Base-by-base conservation (phyloP, 2,888 invertebrate genomes). In the Aromia moschata region DNA sequence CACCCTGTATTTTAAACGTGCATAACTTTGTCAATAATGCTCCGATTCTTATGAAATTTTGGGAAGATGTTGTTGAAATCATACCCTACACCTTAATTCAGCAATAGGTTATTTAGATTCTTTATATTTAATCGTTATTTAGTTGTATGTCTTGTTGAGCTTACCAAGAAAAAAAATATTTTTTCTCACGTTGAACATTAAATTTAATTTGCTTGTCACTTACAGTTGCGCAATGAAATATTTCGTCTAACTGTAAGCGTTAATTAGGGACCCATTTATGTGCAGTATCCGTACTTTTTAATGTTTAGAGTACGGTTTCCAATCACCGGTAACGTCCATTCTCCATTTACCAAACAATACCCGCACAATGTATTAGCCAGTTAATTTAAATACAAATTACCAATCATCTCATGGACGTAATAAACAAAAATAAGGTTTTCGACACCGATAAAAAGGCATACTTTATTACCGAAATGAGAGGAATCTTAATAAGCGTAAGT, bases 301-400 rank as follows among this genome's bases (percentile, higher is more conserved):
- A 49, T 38, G 20, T 38, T 14, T 25, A 15, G 15, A 38, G 25
- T 49, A 25, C 15, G n/a, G 15, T 3, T 49, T 49, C 33, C 36
- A 14, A 36, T 16, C 16, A 18, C 7, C 18, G 11, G n/a, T 47
- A 47, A 47, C 16, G 5, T 65, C 59, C 64, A 65, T 67, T 69
- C 5, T 70, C n/a, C 36, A 49, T 40, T 36, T 31, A 46, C 31
- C 46, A 45, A 44, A 56, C 49, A 45, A 25, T 44, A 45, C 44
- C 30, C 30, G 33, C 33, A 40, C 43, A 38, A 51, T 47, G 25
- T 44, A 47, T 64, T 55, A 60, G 56, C 40, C 14, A 31, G 54
- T 47, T 60, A 63, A 63, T 65, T 65, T 62, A 64, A 64, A 62
- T 59, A 59, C 58, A 58, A 63, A 65, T 65, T 65, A 65, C 49